Evolutionary conservation across 1,140 invertebrate genomes (phyloP), one percentile per base, ranked within the genome.

Genomic region (Temnothorax nylanderi): DNA sequence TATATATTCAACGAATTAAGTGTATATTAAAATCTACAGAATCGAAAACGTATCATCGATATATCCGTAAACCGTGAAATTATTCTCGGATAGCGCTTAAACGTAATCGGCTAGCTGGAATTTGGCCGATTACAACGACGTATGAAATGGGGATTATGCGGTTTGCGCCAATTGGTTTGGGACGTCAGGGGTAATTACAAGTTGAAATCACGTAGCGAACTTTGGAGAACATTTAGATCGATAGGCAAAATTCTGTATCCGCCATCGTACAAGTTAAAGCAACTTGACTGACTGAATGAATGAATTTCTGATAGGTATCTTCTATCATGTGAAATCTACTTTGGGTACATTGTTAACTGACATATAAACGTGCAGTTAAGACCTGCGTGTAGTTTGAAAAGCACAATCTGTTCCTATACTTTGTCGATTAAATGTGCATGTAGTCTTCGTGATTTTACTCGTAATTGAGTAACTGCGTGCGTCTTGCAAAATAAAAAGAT

Each of bases 221-320:
- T 84, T 84, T 37, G 44, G 69, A 26, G 69, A 49, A 84, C 80
- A 41, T 84, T 84, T 84, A 84, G 80, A 84, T 84, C 80, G 80
- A 75, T 84, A 75, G 80, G 16, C 67, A 74, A 84, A 84, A 84
- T 75, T 74, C 69, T 74, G 56, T 56, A 74, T 74, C 56, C 54
- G 54, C 69, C 32, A n/a, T 75, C 54, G 41, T 47, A 49, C 41
- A 49, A 84, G 54, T 75, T 84, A 60, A 41, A 49, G 54, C 54
- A 84, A 84, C 69, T 84, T 84, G 49, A 26, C 26, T 10, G 41
- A 54, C 80, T 75, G 80, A 82, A 41, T 44, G 69, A 84, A 60
- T 84, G 41, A 49, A 75, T 82, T 74, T 84, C 69, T 60, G 69
- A 74, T 74, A 62, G 26, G 41, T 44, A 37, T 84, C 80, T 75